These are phyloP conservation scores for Caenorhabditis elegans DNA, from an alignment of 1,140 invertebrate genomes.

Conservation along the genomic window WBcel235 BX284604.4:7432001-7432500, in stretches of 20 bases:
- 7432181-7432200: too few relatives aligned
- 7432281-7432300: constrained; percentile 91
- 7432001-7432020: constrained; percentile 40
- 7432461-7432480: constrained; percentile 96
- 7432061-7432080: constrained; percentile 38
- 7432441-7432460: constrained; percentile 99
- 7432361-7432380: constrained; percentile 76
- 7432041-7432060: constrained; percentile 3
- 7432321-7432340: constrained; percentile 96
- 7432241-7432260: constrained; percentile 92
- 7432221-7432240: constrained; percentile 43
- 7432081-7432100: constrained; percentile 24
- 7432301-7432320: constrained; percentile 93
- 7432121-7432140: constrained; percentile 42
- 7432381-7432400: neutral
- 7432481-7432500: constrained; percentile 82
- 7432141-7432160: neutral
- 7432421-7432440: constrained; percentile 83
- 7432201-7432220: constrained; percentile 48
- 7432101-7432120: constrained; percentile 37
- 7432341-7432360: constrained; percentile 98
- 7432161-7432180: neutral
- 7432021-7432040: constrained; percentile 22
- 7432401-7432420: constrained; percentile 63
- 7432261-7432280: constrained; percentile 98